These are phyloP conservation scores for Elgonia sp. DNA, from an alignment of 2,888 invertebrate species.

Conservation along the genomic window DNA sequence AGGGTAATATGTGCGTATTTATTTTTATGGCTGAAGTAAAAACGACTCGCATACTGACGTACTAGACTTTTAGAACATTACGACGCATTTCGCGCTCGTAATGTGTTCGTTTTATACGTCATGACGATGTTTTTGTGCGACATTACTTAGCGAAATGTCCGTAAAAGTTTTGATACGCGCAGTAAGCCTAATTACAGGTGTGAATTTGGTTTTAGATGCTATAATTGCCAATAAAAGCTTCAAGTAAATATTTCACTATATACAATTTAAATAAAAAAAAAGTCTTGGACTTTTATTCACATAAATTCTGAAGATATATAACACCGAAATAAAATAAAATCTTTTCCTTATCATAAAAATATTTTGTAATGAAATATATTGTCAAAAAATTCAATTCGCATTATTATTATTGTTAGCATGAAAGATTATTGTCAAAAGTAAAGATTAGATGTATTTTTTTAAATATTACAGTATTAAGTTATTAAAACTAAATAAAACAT, in stretches of 20 bases:
- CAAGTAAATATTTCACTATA: too few relatives aligned
- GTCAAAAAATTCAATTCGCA: too few relatives aligned
- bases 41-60: conserved; percentile 45
- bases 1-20: conserved; percentile 45
- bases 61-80: conserved; percentile 70
- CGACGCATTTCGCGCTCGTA: conserved; percentile 76
- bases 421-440: too few relatives aligned
- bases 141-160: conserved; percentile 62
- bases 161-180: conserved; percentile 55
- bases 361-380: too few relatives aligned
- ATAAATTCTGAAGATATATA: too few relatives aligned
- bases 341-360: too few relatives aligned
- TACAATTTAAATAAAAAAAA: too few relatives aligned
- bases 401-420: too few relatives aligned
- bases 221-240: neutral
- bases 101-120: conserved; percentile 76
- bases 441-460: too few relatives aligned
- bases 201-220: conserved; percentile 42
- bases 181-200: conserved; percentile 49
- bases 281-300: too few relatives aligned
- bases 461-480: too few relatives aligned
- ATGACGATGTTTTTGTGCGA: conserved; percentile 58
- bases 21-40: conserved; percentile 66
- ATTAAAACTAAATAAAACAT: conserved; percentile 73
- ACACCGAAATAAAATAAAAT: too few relatives aligned